Percentiles rank a stretch among this genome's conserved stretches.
Evolutionary conservation across 35 echinoderm and acorn worm genomes (phyloP).

Genomic region (Holothuria glaberrima): DNA sequence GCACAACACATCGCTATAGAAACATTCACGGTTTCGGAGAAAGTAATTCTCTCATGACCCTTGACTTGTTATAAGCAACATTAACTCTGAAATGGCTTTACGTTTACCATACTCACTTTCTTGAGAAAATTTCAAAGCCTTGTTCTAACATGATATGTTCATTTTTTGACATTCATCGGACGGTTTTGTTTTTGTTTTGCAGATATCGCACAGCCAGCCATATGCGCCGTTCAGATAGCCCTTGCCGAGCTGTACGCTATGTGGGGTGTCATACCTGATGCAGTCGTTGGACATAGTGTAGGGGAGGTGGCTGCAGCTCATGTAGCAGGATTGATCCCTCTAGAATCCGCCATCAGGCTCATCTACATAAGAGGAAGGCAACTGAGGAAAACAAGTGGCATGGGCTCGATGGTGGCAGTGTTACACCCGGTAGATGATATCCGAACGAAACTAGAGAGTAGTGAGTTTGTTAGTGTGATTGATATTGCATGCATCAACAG

Average conservation of each 20-base stretch:
- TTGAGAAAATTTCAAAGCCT: no score
- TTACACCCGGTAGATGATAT: slow-evolving; percentile 87
- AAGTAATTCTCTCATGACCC: no score
- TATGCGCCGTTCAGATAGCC: slow-evolving; percentile 91
- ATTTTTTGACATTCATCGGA: neutral
- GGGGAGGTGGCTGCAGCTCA: slow-evolving; percentile 97
- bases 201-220: slow-evolving; percentile 96
- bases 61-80: no score
- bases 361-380: slow-evolving; percentile 95
- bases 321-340: slow-evolving; percentile 76
- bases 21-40: no score
- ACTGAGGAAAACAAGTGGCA: slow-evolving; percentile 86
- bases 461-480: slow-evolving; percentile 83
- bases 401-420: slow-evolving; percentile 88
- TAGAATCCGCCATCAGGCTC: slow-evolving; percentile 85
- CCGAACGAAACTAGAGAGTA: slow-evolving; percentile 78
- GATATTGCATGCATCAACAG: slow-evolving; percentile 95
- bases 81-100: no score
- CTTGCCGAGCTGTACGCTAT: slow-evolving; percentile 86
- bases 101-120: no score
- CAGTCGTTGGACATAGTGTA: slow-evolving; percentile 91
- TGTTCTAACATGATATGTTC: no score
- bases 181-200: neutral
- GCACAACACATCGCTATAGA: no score
- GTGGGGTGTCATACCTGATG: slow-evolving; percentile 87